Conservation (phyloP, 2,797 vertebrate species). For the Euthynnus affinis region DNA sequence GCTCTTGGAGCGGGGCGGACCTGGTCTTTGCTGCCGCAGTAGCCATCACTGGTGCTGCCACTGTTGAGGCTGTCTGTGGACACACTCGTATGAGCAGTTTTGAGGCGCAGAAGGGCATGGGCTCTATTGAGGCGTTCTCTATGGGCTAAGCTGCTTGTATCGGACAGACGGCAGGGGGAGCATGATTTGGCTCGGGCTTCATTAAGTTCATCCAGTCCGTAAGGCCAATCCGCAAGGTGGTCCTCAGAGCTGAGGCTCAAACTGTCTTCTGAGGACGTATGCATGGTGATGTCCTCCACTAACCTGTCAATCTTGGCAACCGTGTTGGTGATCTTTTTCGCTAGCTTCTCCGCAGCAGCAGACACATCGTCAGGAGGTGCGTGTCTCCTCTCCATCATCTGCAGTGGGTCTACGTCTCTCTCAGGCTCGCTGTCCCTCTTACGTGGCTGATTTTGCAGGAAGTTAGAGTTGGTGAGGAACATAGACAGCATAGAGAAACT, state of each 20-base stretch:
- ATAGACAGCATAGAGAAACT: slow-evolving; percentile 94
- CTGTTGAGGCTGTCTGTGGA: slow-evolving; percentile 98
- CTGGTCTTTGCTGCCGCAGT: slow-evolving; percentile 92
- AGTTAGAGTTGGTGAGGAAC: slow-evolving; percentile 93
- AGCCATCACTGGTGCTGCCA: slow-evolving; percentile 94
- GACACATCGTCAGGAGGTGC: slow-evolving; percentile 85
- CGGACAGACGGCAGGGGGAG: slow-evolving; percentile 92
- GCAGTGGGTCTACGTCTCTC: slow-evolving; percentile 82
- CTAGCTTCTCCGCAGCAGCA: slow-evolving; percentile 90
- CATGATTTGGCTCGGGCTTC: slow-evolving; percentile 93
- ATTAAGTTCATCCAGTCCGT: slow-evolving; percentile 88
- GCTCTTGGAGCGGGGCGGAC: slow-evolving; percentile 85
- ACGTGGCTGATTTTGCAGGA: slow-evolving; percentile 91
- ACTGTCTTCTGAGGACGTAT: slow-evolving; percentile 97
- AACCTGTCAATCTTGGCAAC: slow-evolving; percentile 97
- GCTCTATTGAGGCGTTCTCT: slow-evolving; percentile 88
- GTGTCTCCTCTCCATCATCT: slow-evolving; percentile 79
- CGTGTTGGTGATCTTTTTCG: slow-evolving; percentile 93
- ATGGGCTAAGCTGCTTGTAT: slow-evolving; percentile 84
- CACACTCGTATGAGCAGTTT: slow-evolving; percentile 91
- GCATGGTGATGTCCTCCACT: slow-evolving; percentile 97
- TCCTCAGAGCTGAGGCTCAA: slow-evolving; percentile 98
- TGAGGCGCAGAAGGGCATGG: slow-evolving; percentile 91
- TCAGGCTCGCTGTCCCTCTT: slow-evolving; percentile 89
- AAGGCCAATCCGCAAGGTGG: slow-evolving; percentile 93